Percentiles rank a stretch among this genome's conserved stretches.
Conservation (phyloP, 2,797 vertebrate species). For the Manis pentadactyla region DNA sequence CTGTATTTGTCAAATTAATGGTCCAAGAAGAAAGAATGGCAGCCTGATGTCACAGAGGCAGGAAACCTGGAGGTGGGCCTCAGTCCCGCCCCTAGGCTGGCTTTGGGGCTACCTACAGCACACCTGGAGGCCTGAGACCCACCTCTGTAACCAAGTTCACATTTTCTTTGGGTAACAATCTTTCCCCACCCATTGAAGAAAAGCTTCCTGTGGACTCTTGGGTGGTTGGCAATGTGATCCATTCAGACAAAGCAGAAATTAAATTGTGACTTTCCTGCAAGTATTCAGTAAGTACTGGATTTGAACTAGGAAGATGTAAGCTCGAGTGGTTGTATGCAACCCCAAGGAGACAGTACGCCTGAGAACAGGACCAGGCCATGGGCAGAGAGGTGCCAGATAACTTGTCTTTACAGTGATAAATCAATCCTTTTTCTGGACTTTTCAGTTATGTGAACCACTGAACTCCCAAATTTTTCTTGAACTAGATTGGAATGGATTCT, state of each 20-base stretch:
- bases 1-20: neutral
- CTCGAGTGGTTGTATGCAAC: neutral
- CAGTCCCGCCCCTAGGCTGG: too few species aligned
- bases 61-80: neutral
- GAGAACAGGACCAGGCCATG: neutral
- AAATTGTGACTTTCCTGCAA: neutral
- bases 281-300: neutral
- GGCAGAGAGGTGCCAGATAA: neutral
- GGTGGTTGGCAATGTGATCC: neutral
- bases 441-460: neutral
- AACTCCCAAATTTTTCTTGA: neutral
- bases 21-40: neutral
- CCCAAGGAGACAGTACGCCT: neutral
- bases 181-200: neutral
- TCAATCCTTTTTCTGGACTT: neutral
- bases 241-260: neutral
- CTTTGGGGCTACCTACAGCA: rapidly evolving
- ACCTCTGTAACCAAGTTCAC: neutral
- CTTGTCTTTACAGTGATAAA: neutral
- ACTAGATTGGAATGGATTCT: neutral
- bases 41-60: neutral
- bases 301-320: neutral
- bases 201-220: neutral
- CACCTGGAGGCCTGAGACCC: neutral
- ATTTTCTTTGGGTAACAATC: neutral